Conservation (phyloP, 2,888 invertebrate species). For the Myopa testacea region DNA sequence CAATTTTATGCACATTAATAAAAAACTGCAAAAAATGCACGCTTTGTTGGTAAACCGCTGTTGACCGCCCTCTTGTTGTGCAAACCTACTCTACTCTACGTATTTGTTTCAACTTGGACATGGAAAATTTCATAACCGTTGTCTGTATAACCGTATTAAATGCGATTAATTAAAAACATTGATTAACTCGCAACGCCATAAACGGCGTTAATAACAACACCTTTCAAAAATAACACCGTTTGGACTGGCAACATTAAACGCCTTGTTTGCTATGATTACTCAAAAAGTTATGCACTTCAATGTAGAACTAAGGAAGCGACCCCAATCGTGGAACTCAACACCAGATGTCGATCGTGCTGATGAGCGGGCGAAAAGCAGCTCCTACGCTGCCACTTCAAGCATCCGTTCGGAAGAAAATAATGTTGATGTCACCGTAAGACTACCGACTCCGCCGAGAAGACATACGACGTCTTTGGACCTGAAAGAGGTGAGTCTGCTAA, state of each 20-base stretch:
- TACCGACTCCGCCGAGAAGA: constrained; percentile 77
- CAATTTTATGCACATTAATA: constrained; percentile 3
- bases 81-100: not conserved
- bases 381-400: constrained; percentile 26
- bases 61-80: not conserved
- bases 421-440: constrained; percentile 75
- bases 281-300: constrained; percentile 68
- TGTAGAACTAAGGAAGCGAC: constrained; percentile 68
- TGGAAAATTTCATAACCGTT: constrained; percentile 3
- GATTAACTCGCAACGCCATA: not conserved
- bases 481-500: constrained; percentile 57
- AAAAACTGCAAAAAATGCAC: constrained; percentile 26
- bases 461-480: constrained; percentile 72
- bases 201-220: constrained; percentile 16
- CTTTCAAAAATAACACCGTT: constrained; percentile 21
- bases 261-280: not conserved
- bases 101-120: constrained; percentile 23
- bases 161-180: not conserved
- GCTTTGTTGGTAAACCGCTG: constrained; percentile 26
- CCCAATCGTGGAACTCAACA: constrained; percentile 83
- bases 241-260: not conserved
- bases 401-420: constrained; percentile 68
- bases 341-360: constrained; percentile 77
- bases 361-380: constrained; percentile 39
- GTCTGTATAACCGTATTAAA: constrained; percentile 5